Base-by-base conservation (phyloP, 1,140 invertebrate genomes). In the Sarcophaga bullata region DNA sequence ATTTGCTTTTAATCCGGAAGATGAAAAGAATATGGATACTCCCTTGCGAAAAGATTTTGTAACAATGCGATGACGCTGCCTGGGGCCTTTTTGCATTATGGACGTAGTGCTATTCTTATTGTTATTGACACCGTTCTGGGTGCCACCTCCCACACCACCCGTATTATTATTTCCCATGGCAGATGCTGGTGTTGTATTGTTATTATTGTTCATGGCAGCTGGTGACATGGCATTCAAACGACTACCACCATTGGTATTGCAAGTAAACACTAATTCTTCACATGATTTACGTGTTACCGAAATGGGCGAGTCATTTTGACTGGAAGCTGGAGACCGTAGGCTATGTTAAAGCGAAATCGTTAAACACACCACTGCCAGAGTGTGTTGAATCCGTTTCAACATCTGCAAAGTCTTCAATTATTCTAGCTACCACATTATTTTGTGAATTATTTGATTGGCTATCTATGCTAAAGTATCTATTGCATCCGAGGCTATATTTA, bases 321-420 rank as follows among this genome's bases (percentile, higher is more conserved):
- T 68, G 7, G 82, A 83, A 8, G 80, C 75, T 0, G 72, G 8
- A 0, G 80, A 81, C 0, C 48, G 73, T 3, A 78, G 37, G 50
- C 58, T 49, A 75, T 49, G 37, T 68, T 46, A 48, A 47, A 75
- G 85, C 84, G 75, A 80, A 82, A 80, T 84, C 82, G 37, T 84
- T 25, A 68, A 76, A 37, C 47, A 82, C 84, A 48, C 72, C 84
- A 72, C n/a, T 84, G 47, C 82, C 73, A 25, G 84, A 87, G 13
- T 87, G 86, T 13, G 81, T 81, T 11, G 86, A 84, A 47, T 90
- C 89, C 5, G 85, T 86, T 85, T 90, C 89, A 10, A 89, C 86
- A 78, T 90, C 89, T 81, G 87, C 87, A 76, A 90, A 90, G 82
- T 90, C 89, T 10, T 89, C 89, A 76, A 90, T 89, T 25, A 90